Base-by-base conservation (phyloP, 1,140 invertebrate genomes). In the Brachionus manjavacas region DNA sequence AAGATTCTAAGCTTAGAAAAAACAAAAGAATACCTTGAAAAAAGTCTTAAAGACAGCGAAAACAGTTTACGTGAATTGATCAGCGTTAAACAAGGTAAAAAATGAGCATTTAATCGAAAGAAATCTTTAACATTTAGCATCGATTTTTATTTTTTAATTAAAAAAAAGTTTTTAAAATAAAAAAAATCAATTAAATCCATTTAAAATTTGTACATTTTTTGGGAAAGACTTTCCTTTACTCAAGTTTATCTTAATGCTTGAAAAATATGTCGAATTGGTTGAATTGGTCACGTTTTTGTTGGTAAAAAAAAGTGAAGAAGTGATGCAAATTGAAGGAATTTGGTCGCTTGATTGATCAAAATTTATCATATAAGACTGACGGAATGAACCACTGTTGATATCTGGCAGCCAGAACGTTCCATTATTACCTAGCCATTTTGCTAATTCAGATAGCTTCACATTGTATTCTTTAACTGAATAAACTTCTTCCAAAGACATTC, bases 1-100 rank as follows among this genome's bases (percentile, higher is more conserved):
- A 81, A 81, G 16, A 81, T 81, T 2, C 31, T 46, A 39, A 43
- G 14, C 9, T 39, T 81, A 9, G 79, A 81, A 41, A 81, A 81
- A 46, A 14, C 79, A 14, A 81, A 46, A 16, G 79, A 81, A 46
- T 68, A 81, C 20, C 31, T 81, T 9, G 79, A 81, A 14, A 60
- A 81, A 35, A 81, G 79, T 81, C 31, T 81, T 4, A 81, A 81
- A 46, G 79, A 81, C 11, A 81, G 79, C 41, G 79, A 81, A n/a
- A 23, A 81, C 12, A 81, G 79, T 35, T 64, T 81, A 20, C 49
- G 79, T 11, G 79, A 81, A 39, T 41, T 81, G 25, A 81, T 81
- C 39, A 35, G 6, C 23, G 49, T 68, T 23, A 81, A 81, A 68
- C 79, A 81, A 46, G 79, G 49, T 2, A 81, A 81, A 46, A 81